Evolutionary conservation across 1,140 invertebrate genomes (phyloP).

Genomic region (Bombus fervidus): DNA sequence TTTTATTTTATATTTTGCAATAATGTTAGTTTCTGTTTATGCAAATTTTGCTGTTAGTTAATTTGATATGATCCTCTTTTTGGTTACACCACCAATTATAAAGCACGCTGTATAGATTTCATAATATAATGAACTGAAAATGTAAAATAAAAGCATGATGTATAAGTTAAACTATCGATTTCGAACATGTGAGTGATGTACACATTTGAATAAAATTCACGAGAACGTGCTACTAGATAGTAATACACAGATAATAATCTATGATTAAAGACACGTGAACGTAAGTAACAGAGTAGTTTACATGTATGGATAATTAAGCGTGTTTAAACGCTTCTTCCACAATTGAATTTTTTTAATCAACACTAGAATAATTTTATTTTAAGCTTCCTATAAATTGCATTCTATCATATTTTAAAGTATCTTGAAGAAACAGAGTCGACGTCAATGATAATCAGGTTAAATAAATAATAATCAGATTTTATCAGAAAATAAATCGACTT

Average conservation of each 20-base stretch:
- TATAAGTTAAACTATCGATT: not conserved
- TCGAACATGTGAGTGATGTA: not conserved
- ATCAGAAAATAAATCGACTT: accelerated
- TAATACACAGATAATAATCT: not conserved
- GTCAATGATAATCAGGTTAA: no score
- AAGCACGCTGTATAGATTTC: no score
- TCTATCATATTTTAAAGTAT: not conserved
- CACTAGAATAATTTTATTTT: not conserved
- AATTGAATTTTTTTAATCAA: not conserved
- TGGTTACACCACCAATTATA: no score
- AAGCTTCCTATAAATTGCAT: not conserved
- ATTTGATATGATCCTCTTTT: no score
- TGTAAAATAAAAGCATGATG: no score
- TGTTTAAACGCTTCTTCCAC: not conserved
- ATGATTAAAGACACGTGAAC: not conserved
- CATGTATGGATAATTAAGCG: not conserved
- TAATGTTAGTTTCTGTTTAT: no score
- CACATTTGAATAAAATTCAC: not conserved
- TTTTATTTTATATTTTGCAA: no score
- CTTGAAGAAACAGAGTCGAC: not conserved
- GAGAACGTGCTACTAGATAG: not conserved
- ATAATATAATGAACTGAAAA: no score
- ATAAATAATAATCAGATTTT: no score
- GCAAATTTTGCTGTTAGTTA: no score
- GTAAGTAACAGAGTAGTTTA: not conserved